Evolutionary conservation across 2,888 invertebrate genomes (phyloP).

Genomic region (Nomada ferruginata): DNA sequence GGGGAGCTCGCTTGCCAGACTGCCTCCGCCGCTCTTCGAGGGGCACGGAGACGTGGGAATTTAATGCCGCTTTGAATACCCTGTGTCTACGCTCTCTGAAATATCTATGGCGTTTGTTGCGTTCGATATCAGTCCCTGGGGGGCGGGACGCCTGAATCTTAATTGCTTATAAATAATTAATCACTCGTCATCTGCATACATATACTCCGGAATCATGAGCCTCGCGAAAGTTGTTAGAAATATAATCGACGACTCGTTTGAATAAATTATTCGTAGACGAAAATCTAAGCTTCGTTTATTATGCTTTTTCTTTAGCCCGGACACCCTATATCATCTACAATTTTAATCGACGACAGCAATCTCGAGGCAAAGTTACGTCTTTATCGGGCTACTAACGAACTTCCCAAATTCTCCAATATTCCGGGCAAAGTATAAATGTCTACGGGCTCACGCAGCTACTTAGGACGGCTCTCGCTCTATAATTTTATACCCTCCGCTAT

Average conservation of each 20-base stretch:
- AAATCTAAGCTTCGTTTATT: no score
- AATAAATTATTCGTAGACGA: no score
- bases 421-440: neutral
- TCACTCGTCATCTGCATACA: neutral
- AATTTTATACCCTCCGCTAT: constrained; percentile 39
- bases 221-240: neutral
- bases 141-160: constrained; percentile 11
- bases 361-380: neutral
- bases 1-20: neutral
- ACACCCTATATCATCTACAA: no score
- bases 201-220: neutral
- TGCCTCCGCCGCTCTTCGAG: neutral
- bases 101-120: constrained; percentile 27
- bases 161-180: constrained; percentile 48
- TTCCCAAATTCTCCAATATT: constrained; percentile 15
- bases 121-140: constrained; percentile 18
- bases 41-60: constrained; percentile 31
- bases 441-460: neutral
- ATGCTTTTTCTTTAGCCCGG: no score
- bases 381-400: neutral
- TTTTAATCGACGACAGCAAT: neutral
- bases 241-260: constrained; percentile 17
- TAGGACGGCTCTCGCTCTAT: constrained; percentile 26
- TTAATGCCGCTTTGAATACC: constrained; percentile 35
- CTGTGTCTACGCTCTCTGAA: constrained; percentile 11